Evolutionary conservation across 2,888 invertebrate genomes (phyloP).

Genomic region (Gnatocerus cornutus): DNA sequence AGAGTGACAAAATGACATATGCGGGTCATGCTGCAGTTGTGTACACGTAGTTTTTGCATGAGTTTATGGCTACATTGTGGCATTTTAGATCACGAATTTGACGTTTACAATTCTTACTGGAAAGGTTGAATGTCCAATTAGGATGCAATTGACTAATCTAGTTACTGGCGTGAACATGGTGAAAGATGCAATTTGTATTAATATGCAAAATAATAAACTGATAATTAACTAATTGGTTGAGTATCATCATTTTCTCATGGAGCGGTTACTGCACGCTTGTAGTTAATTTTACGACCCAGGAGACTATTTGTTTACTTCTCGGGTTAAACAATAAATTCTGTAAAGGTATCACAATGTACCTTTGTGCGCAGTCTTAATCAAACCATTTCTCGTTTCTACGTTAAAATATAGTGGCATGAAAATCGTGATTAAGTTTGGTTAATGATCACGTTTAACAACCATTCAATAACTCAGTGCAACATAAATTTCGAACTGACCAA

Average conservation of each 20-base stretch:
- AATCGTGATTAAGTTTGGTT: slow-evolving; percentile 1
- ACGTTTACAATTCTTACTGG: slow-evolving; percentile 56
- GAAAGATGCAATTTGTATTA: not conserved
- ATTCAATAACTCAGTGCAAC: not conserved
- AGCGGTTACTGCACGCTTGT: not conserved
- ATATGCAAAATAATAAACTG: not conserved
- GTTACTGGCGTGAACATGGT: not conserved
- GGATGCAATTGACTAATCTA: slow-evolving; percentile 20
- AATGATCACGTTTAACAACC: slow-evolving; percentile 2
- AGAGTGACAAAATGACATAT: slow-evolving; percentile 60
- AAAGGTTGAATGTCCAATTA: slow-evolving; percentile 53
- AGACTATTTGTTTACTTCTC: not conserved
- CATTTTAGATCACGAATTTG: slow-evolving; percentile 61
- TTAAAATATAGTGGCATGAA: not conserved
- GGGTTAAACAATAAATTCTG: not conserved
- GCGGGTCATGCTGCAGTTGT: slow-evolving; percentile 52
- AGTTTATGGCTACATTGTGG: slow-evolving; percentile 54
- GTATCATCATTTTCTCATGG: too few species aligned
- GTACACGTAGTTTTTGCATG: slow-evolving; percentile 52
- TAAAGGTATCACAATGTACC: not conserved
- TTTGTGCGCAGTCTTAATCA: not conserved
- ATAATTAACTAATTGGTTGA: too few species aligned
- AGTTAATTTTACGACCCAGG: not conserved
- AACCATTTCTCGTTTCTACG: not conserved
- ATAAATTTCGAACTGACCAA: slow-evolving; percentile 2